Conservation (phyloP, 2,797 vertebrate species). For the Alectoris magna region DNA sequence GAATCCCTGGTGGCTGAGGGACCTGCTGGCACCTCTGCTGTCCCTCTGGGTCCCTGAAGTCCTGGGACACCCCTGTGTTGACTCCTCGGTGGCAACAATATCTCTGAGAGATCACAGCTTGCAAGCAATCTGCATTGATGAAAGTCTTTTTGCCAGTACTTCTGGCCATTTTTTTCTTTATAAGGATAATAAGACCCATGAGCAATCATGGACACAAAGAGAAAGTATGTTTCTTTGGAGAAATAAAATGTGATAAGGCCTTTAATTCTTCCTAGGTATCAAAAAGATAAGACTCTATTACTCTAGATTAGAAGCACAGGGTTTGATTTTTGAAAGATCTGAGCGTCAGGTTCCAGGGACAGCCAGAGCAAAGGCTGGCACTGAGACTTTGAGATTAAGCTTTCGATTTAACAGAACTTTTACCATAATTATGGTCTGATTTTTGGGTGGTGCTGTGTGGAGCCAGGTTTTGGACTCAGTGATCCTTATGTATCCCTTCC, state of each 20-base stretch:
- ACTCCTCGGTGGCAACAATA: background rate
- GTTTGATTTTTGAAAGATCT: background rate
- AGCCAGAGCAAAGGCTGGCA: background rate
- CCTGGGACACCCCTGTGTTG: background rate
- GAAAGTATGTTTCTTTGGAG: background rate
- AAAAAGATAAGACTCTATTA: background rate
- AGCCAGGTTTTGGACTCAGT: too few species aligned
- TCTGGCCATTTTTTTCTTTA: background rate
- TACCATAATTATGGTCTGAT: background rate
- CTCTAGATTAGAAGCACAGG: background rate
- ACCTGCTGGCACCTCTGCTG: background rate
- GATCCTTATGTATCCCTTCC: too few species aligned
- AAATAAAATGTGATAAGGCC: background rate
- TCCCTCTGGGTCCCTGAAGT: background rate
- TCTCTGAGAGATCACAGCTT: background rate
- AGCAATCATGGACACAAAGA: background rate
- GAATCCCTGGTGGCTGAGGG: background rate
- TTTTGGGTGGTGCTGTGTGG: too few species aligned
- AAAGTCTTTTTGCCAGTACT: background rate
- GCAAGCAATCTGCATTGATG: background rate
- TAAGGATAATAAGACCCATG: background rate
- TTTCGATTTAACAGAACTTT: slow-evolving; percentile 1
- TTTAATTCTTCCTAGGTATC: background rate
- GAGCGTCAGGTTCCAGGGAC: background rate
- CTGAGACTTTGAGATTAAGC: background rate